phyloP scores from a whole-genome alignment of 2,797 vertebrate genomes.

The Coccyzus lansbergi region DNA sequence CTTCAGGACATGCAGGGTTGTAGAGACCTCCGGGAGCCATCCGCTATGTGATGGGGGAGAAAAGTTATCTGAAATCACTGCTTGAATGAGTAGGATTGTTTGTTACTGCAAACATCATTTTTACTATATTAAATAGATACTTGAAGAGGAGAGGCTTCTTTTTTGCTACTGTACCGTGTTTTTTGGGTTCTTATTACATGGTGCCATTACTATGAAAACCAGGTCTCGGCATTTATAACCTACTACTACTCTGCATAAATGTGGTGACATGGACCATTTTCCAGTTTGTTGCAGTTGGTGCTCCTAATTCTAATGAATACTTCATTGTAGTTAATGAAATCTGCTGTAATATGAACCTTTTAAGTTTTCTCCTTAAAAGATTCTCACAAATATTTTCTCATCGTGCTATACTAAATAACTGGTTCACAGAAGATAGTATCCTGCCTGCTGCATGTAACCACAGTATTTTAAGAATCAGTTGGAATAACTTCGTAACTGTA shows the following conservation, averaged over 20 bases:
- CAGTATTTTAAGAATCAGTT: not conserved
- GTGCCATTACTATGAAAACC: not conserved
- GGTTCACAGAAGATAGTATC: not conserved
- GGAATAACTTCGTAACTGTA: not conserved
- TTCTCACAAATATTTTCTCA: not conserved
- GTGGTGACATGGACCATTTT: not conserved
- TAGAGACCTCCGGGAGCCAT: not conserved
- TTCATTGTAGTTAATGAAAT: not conserved
- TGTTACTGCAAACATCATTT: not conserved
- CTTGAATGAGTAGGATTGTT: not conserved
- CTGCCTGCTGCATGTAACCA: not conserved
- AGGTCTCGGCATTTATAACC: rapidly evolving
- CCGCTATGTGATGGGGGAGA: rapidly evolving
- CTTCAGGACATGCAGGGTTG: not conserved
- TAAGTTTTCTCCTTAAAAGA: not conserved
- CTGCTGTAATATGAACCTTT: not conserved
- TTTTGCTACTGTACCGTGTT: not conserved
- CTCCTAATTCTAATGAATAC: not conserved
- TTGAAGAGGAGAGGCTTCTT: not conserved
- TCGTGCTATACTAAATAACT: not conserved
- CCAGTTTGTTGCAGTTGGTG: not conserved
- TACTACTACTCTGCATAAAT: not conserved
- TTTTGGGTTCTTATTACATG: not conserved
- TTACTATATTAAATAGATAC: not conserved
- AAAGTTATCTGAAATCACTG: not conserved